Base-by-base conservation (phyloP, 2,888 invertebrate genomes). In the Synergus itoensis region DNA sequence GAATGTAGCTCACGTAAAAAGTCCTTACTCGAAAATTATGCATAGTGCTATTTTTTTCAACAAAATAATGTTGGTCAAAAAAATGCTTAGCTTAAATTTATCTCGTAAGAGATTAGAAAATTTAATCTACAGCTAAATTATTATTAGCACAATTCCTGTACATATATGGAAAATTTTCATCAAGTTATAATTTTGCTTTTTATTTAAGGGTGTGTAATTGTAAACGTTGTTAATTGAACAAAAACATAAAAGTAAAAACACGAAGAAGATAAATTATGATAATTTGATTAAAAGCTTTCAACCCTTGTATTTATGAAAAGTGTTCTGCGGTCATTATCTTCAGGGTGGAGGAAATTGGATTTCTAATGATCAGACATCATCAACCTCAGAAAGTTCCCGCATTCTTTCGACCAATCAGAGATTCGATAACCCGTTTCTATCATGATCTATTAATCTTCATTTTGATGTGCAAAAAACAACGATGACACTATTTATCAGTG, bases 401-500 rank as follows among this genome's bases (percentile, higher is more conserved):
- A 9, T 28, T 18, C 8, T 69, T 73, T 73, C 3, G 16, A 16
- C 45, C 45, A 48, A 69, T 69, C 28, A 16, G 16, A 7, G 8
- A 16, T 28, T 48, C 18, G 16, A 16, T 69, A 36, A 28, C n/a
- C 3, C 9, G 36, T 73, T 73, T 53, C n/a, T 28, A 16, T 9
- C 8, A 11, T 9, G 36, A n/a, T 18, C 40, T 36, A 73, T 73
- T 53, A 53, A 73, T 73, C 73, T 73, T 53, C 36, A 73, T 73
- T 73, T 53, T n/a, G 16, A 16, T n/a, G 9, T n/a, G 11, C 4
- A 73, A 73, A 73, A 18, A 73, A 48, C 28, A 53, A 36, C 14
- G 48, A 53, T 53, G 73, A 73, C 36, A 73, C 53, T 73, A 73
- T 73, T 73, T 73, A 73, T 73, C 73, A 73, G 53, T 73, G 48